phyloP scores from a whole-genome alignment of 2,888 invertebrate species.

The Cecidostiba fungosa region DNA sequence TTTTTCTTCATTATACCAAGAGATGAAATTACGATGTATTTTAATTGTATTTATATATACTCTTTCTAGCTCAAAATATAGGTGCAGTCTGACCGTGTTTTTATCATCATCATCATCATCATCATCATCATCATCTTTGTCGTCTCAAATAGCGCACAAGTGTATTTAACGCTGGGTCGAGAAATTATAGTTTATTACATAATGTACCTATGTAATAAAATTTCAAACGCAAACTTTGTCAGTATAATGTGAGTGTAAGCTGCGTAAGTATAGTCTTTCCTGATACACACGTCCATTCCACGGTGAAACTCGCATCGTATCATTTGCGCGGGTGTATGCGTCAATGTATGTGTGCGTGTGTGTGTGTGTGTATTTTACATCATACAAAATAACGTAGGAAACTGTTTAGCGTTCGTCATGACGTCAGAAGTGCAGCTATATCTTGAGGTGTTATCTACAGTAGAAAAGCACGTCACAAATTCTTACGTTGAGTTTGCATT shows the following conservation, averaged over 20 bases:
- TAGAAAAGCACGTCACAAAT: conserved; percentile 60
- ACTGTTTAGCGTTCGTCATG: conserved; percentile 23
- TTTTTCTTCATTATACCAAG: not conserved
- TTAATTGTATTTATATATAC: conserved; percentile 8
- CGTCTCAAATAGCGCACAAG: too few species aligned
- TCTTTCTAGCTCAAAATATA: conserved; percentile 45
- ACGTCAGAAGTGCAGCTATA: conserved; percentile 54
- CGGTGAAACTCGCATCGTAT: too few species aligned
- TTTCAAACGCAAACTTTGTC: too few species aligned
- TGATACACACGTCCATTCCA: too few species aligned
- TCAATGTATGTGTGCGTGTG: too few species aligned
- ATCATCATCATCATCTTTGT: not conserved
- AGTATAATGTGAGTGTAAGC: too few species aligned
- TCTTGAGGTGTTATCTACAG: conserved; percentile 53
- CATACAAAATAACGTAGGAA: conserved; percentile 45
- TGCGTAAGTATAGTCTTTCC: too few species aligned
- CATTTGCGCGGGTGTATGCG: too few species aligned
- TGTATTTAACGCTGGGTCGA: too few species aligned
- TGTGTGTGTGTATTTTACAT: too few species aligned
- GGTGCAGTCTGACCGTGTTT: conserved; percentile 44
- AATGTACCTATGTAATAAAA: too few species aligned
- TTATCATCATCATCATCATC: not conserved
- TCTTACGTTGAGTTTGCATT: conserved; percentile 42
- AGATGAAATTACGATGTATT: conserved; percentile 31
- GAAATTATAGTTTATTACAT: too few species aligned